Percentiles rank a stretch among this genome's conserved stretches.
These are phyloP conservation scores for Drosophila pandora DNA, from an alignment of 1,140 invertebrate species.

Conservation along the genomic window DNA sequence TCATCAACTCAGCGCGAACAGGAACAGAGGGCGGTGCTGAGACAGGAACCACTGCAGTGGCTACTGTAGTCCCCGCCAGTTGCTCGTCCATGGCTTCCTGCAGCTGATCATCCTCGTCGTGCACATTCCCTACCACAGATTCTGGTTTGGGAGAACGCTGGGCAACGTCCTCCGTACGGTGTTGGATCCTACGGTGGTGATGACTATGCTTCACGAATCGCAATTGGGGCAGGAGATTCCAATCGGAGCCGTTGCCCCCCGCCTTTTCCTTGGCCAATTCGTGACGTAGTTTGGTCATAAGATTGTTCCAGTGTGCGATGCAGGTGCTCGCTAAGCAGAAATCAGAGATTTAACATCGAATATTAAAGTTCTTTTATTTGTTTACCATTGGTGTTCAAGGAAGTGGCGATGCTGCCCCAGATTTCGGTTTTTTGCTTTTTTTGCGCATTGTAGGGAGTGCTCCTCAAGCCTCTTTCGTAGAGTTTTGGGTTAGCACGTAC, in stretches of 20 bases:
- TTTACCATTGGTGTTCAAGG: conserved; percentile 63
- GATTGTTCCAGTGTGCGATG: conserved; percentile 63
- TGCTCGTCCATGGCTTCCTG: conserved; percentile 83
- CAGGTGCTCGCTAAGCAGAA: conserved; percentile 46
- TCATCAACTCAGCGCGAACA: conserved; percentile 38
- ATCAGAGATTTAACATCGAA: background rate
- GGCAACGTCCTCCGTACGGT: conserved; percentile 6
- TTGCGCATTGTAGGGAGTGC: conserved; percentile 48
- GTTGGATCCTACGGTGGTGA: conserved; percentile 15
- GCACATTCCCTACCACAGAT: conserved; percentile 43
- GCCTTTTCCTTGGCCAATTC: conserved; percentile 53
- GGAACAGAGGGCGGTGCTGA: background rate
- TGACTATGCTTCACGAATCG: conserved; percentile 52
- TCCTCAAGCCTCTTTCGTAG: conserved; percentile 52
- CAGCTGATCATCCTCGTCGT: conserved; percentile 69
- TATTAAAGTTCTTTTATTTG: background rate
- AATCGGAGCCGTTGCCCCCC: conserved; percentile 46
- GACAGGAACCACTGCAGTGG: background rate
- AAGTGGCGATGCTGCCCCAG: conserved; percentile 70
- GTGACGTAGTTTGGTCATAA: conserved; percentile 46
- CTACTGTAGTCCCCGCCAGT: conserved; percentile 9
- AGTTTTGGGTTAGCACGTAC: conserved; percentile 64
- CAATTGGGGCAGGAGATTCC: conserved; percentile 61
- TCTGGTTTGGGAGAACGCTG: conserved; percentile 30
- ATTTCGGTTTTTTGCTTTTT: conserved; percentile 57